Conservation (phyloP, 2,888 invertebrate species). For the Cetonia aurata region DNA sequence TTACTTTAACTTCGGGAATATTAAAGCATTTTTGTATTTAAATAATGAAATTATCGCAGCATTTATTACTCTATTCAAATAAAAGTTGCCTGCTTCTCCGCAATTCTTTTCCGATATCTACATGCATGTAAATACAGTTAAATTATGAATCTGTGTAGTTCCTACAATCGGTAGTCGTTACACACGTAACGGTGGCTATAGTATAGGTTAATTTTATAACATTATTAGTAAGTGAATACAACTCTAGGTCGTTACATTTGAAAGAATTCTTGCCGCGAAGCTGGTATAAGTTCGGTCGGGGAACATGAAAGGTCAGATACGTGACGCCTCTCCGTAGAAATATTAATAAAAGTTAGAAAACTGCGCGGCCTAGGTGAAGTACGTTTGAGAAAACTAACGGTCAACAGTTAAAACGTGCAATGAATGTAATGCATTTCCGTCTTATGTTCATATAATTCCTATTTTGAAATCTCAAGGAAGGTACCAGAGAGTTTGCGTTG, state of each 20-base stretch:
- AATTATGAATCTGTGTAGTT: no score
- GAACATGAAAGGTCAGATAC: conserved; percentile 32
- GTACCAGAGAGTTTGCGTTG: no score
- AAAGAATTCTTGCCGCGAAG: conserved; percentile 10
- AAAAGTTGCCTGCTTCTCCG: no score
- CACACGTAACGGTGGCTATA: no score
- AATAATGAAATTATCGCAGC: no score
- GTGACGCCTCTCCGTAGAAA: conserved; percentile 19
- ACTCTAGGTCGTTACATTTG: not conserved
- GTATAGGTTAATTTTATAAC: conserved; percentile 12
- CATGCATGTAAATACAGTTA: no score
- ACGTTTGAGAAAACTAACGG: conserved; percentile 18
- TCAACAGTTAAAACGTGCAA: conserved; percentile 24
- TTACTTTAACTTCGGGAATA: no score
- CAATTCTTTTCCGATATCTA: no score
- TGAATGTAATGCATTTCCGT: conserved; percentile 17
- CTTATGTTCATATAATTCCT: not conserved
- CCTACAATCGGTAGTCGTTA: no score
- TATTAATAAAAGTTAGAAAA: conserved; percentile 33
- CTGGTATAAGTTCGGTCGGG: not conserved
- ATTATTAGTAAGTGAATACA: conserved; percentile 3
- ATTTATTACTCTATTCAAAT: no score
- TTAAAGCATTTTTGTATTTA: no score
- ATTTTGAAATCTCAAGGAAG: not conserved
- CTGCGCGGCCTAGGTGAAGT: conserved; percentile 5